Conservation (phyloP, 2,113 vertebrate genomes). For the Alectura lathami region DNA sequence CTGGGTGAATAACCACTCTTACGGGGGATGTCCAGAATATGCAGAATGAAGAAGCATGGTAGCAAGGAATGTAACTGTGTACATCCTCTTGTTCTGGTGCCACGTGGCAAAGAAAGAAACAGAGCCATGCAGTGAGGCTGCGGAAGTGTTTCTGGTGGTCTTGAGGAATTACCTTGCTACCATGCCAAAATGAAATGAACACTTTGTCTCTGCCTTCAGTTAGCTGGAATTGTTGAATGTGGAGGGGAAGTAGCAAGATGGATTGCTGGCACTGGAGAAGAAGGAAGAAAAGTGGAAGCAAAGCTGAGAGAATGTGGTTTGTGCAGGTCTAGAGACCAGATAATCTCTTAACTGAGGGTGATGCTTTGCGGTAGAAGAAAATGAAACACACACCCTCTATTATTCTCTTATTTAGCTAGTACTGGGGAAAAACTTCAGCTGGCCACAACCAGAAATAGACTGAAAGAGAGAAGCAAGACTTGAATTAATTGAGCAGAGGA, state of each 20-base stretch:
- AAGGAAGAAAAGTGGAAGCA: background rate
- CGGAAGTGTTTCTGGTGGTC: background rate
- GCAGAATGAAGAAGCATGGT: background rate
- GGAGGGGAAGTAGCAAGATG: background rate
- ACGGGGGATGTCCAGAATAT: rapidly evolving
- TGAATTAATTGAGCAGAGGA: background rate
- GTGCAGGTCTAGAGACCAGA: background rate
- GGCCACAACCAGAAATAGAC: background rate
- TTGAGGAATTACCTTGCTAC: background rate
- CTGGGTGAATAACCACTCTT: background rate
- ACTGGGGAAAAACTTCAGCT: background rate
- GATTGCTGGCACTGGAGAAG: background rate
- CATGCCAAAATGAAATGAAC: background rate
- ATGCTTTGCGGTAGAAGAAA: background rate
- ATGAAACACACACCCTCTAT: background rate
- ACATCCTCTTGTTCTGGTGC: background rate
- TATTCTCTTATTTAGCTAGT: background rate
- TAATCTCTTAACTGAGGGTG: background rate
- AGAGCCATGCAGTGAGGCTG: background rate
- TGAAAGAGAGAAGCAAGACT: background rate
- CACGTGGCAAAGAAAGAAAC: background rate
- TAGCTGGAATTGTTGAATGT: background rate
- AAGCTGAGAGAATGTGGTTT: background rate
- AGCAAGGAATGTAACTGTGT: background rate
- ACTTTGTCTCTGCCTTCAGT: background rate